Conservation (phyloP, 1,140 invertebrate genomes). For the Hydropsyche tenuis region DNA sequence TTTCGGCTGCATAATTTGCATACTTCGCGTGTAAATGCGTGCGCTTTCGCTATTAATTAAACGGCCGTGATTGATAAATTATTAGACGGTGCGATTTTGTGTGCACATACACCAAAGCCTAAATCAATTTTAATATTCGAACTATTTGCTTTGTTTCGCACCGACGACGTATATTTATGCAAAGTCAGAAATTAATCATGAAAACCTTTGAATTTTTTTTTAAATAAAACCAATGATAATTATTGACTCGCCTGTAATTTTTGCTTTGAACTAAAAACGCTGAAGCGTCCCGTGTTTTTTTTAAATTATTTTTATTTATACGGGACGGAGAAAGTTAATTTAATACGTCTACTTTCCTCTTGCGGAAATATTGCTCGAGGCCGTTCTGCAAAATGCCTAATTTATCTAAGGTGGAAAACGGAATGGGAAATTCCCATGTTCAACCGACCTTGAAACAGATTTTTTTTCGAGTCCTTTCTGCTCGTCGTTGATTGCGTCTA, state of each 20-base stretch:
- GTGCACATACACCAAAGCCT: neutral
- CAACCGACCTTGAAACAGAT: conserved; percentile 23
- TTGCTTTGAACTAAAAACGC: neutral
- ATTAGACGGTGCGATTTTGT: conserved; percentile 1
- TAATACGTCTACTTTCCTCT: neutral
- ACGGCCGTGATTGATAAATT: conserved; percentile 19
- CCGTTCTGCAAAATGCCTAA: conserved; percentile 17
- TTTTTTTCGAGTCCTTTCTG: conserved; percentile 12
- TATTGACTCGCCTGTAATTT: neutral
- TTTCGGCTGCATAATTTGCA: conserved; percentile 16
- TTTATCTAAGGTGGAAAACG: conserved; percentile 22
- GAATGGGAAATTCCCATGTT: conserved; percentile 11
- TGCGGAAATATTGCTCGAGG: conserved; percentile 6
- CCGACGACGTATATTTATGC: too few species aligned
- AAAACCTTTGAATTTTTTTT: neutral
- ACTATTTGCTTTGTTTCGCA: neutral
- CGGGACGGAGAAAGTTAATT: conserved; percentile 10
- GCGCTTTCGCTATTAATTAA: conserved; percentile 17
- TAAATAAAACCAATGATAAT: neutral
- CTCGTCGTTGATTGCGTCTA: conserved; percentile 19
- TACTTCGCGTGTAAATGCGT: conserved; percentile 13
- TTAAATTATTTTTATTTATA: too few species aligned
- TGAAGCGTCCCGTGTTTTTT: neutral
- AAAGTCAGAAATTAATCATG: too few species aligned
- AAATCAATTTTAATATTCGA: conserved; percentile 17